These are phyloP conservation scores for Diploptera punctata DNA, from an alignment of 2,888 invertebrate genomes.

Conservation along the genomic window DNA sequence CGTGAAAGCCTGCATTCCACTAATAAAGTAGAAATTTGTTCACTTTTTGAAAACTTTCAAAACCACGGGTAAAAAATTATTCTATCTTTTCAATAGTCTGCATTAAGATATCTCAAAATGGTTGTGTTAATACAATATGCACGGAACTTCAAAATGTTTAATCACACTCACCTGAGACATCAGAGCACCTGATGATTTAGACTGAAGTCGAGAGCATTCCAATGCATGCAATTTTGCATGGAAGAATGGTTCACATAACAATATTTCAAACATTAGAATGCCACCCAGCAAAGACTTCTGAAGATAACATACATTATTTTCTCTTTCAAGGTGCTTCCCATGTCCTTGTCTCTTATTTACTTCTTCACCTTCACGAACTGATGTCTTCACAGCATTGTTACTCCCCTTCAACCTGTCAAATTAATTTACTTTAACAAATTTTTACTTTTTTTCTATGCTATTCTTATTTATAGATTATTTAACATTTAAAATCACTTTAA, in stretches of 20 bases:
- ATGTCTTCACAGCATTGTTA: not conserved
- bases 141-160: not conserved
- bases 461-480: no score
- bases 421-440: no score
- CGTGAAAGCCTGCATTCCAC: no score
- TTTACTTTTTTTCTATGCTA: no score
- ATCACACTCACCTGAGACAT: conserved; percentile 60
- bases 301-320: conserved; percentile 56
- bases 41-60: no score
- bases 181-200: conserved; percentile 59
- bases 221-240: conserved; percentile 70
- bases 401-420: conserved; percentile 6
- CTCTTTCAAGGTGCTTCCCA: conserved; percentile 3
- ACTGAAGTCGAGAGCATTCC: conserved; percentile 67
- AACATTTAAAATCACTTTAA: no score
- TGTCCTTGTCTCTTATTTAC: not conserved
- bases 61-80: no score
- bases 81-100: no score
- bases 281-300: conserved; percentile 74
- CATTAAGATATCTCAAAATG: no score
- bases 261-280: conserved; percentile 71
- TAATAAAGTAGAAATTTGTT: no score
- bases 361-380: not conserved
- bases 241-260: conserved; percentile 73
- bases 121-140: conserved; percentile 16